Base-by-base conservation (phyloP, 2,888 invertebrate genomes). In the Drosophila merina region DNA sequence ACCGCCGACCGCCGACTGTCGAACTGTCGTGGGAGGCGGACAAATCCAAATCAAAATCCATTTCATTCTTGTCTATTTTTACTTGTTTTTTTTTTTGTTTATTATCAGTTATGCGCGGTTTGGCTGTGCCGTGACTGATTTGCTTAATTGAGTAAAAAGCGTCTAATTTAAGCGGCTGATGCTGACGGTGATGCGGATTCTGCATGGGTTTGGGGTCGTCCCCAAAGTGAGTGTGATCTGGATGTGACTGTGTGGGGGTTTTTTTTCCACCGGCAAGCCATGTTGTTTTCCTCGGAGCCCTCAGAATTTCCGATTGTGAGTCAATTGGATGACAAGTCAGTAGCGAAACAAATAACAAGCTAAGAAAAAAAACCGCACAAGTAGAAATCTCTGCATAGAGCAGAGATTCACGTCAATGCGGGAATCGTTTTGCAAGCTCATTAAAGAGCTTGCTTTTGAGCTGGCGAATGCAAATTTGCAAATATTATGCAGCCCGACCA, bases 111-210 rank as follows among this genome's bases (percentile, higher is more conserved):
- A 8, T 42, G 38, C n/a, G 6, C 31, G 20, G 51, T 49, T 56
- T 71, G 47, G 49, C 52, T 48, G 7, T 55, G 59, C 14, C 57
- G 60, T 28, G 25, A 47, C 72, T 79, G 90, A 90, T 90, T 90
- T 76, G 89, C 86, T 89, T 90, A 89, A 90, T 90, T 90, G 89
- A 86, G 84, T 88, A 74, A 81, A 86, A 74, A 74, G 72, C 76
- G 76, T 75, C 76, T 85, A 87, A 87, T 79, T 87, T 72, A 86
- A 68, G 70, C 68, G 69, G 54, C n/a, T 36, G 36, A 36, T 36
- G 36, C 52, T 55, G 56, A 81, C 64, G 51, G 5, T 36, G 36
- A 36, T 36, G n/a, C 50, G 55, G 56, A 81, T 67, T 74, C 69
- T 69, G 81, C 50, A 51, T 42, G 47, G 26, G 48, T 38, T 33